These are phyloP conservation scores for Brenthis hecate DNA, from an alignment of 2,888 invertebrate genomes.

Conservation along the genomic window DNA sequence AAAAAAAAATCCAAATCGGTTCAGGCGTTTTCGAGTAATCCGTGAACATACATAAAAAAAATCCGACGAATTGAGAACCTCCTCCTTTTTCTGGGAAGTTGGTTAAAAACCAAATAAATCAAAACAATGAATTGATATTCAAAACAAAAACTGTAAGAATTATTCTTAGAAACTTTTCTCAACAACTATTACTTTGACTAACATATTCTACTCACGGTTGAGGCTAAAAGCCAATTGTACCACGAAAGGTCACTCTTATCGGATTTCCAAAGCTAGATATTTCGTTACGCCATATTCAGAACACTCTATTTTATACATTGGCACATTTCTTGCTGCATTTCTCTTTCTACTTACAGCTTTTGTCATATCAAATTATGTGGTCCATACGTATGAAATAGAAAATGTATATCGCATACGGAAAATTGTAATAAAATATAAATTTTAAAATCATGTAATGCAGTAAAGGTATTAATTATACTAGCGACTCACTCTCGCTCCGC, in stretches of 20 bases:
- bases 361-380: background rate
- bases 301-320: slow-evolving; percentile 16
- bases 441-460: too few species aligned
- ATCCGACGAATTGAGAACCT: too few species aligned
- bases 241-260: slow-evolving; percentile 35
- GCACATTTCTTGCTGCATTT: background rate
- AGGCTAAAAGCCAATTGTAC: slow-evolving; percentile 34
- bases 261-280: slow-evolving; percentile 28
- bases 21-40: too few species aligned
- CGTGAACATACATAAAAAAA: too few species aligned
- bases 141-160: background rate
- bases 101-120: too few species aligned
- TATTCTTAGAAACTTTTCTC: slow-evolving; percentile 7
- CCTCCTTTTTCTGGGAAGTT: too few species aligned
- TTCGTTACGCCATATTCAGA: slow-evolving; percentile 23
- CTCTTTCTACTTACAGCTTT: background rate
- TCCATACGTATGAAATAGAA: too few species aligned
- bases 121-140: background rate
- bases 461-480: too few species aligned
- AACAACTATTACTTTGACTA: background rate
- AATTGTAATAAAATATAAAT: too few species aligned
- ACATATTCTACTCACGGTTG: slow-evolving; percentile 31
- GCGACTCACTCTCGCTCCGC: too few species aligned
- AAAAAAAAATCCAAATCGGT: too few species aligned
- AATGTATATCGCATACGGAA: too few species aligned